Evolutionary conservation across 2,113 vertebrate species (phyloP).

Genomic region (Formicarius rufipectus): DNA sequence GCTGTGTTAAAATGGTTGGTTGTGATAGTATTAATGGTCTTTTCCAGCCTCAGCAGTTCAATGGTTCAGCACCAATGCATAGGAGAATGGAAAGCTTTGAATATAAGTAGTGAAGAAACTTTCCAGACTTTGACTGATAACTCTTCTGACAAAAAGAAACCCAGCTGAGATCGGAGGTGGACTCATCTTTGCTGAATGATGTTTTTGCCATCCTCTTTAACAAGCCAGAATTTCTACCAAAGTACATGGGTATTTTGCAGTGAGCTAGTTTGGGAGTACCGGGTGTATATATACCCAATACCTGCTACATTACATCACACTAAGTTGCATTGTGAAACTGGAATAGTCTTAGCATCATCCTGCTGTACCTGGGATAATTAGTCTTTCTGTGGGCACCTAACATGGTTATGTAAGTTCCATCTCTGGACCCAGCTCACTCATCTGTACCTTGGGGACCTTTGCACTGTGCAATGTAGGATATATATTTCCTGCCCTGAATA

Average conservation of each 20-base stretch:
- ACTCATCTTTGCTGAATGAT: neutral
- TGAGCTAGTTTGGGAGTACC: neutral
- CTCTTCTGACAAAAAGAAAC: neutral
- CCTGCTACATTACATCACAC: neutral
- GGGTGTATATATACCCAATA: rapidly evolving
- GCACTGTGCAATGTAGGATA: neutral
- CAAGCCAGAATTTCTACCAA: neutral
- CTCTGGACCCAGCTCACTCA: neutral
- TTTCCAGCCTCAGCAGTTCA: neutral
- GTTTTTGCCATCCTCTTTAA: neutral
- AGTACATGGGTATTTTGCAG: neutral
- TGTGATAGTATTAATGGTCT: neutral
- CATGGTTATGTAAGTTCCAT: neutral
- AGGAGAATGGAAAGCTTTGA: neutral
- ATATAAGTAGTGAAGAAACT: neutral
- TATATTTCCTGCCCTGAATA: neutral
- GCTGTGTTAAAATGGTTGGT: neutral
- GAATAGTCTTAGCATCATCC: neutral
- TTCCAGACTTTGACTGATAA: neutral
- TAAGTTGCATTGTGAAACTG: neutral
- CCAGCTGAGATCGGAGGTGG: neutral
- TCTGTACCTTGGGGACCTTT: neutral
- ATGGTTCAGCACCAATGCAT: neutral
- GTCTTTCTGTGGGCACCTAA: neutral
- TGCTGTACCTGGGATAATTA: neutral